Evolutionary conservation across 2,113 vertebrate genomes (phyloP).

Genomic region (human (Homo sapiens)): DNA sequence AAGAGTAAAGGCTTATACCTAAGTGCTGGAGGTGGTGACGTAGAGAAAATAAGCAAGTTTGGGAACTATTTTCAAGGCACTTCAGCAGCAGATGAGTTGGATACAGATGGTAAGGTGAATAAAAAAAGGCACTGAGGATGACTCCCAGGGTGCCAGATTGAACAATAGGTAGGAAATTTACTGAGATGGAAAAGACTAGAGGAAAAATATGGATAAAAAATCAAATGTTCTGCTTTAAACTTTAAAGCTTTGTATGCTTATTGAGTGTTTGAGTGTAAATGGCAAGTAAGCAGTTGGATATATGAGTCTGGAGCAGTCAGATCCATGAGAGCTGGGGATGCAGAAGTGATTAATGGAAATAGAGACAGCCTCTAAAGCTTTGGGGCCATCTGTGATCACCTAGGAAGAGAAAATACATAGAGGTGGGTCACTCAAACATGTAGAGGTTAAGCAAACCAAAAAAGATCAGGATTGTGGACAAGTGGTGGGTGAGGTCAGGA

Average conservation of each 20-base stretch:
- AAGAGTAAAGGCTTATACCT: background rate
- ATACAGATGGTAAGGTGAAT: background rate
- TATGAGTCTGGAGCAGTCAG: background rate
- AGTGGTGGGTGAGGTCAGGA: background rate
- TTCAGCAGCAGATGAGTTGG: background rate
- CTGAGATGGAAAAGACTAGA: background rate
- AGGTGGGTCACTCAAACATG: background rate
- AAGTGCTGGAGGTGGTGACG: too few relatives aligned
- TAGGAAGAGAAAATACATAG: background rate
- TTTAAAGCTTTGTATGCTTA: slow-evolving; percentile 31
- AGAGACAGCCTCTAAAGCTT: background rate
- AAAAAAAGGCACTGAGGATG: background rate
- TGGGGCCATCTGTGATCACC: background rate
- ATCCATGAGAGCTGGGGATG: background rate
- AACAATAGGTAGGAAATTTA: background rate
- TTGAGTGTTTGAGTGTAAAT: slow-evolving; percentile 27
- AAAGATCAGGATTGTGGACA: background rate
- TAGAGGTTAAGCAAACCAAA: background rate
- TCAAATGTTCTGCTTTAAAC: slow-evolving; percentile 10
- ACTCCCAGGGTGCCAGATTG: background rate
- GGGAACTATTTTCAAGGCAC: background rate
- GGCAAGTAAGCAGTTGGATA: background rate
- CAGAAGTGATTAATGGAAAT: background rate
- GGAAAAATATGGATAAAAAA: background rate
- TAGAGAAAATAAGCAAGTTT: background rate